Base-by-base conservation (phyloP, 2,888 invertebrate species). In the Balanococcus diminutus region DNA sequence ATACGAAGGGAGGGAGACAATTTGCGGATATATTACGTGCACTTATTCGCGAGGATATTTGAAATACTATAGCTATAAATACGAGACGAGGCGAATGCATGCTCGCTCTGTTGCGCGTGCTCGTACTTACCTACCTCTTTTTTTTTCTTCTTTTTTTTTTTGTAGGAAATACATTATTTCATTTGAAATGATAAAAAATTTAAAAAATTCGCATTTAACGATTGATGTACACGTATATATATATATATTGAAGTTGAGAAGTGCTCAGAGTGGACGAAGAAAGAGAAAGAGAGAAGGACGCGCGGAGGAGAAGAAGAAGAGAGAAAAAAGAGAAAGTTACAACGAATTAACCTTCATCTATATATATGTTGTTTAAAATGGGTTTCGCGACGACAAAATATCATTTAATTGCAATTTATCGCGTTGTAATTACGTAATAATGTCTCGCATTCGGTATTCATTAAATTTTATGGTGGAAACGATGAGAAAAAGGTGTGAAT, bases 301-400 rank as follows among this genome's bases (percentile, higher is more conserved):
- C 6, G 72, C 19, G 11, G 14, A 51, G 19, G 19, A 75, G 36
- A 75, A 75, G 75, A 32, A 36, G 36, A 75, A 75, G 75, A n/a
- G n/a, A n/a, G 19, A 51, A 61, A 75, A 75, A 75, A 75, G 75
- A 32, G 75, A 75, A 75, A 75, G 75, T 75, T 75, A 51, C 36
- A 25, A 6, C 32, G 75, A 32, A 32, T 75, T 75, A 75, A 75
- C 75, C 75, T 75, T 75, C 75, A 75, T 31, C 75, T 36, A 32
- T 75, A 32, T 36, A 32, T 75, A 32, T 19, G 16, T 28, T 42
- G 6, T 31, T 25, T 31, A 67, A 75, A 75, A 32, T 75, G 75
- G 32, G 75, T 75, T 75, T 75, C 32, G 75, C 75, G 75, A 32
- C 75, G 75, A 75, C 75, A 75, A 75, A 75, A 75, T 75, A 32